These are phyloP conservation scores for Euphonia xanthogaster DNA, from an alignment of 2,797 vertebrate genomes.

Conservation along the genomic window DNA sequence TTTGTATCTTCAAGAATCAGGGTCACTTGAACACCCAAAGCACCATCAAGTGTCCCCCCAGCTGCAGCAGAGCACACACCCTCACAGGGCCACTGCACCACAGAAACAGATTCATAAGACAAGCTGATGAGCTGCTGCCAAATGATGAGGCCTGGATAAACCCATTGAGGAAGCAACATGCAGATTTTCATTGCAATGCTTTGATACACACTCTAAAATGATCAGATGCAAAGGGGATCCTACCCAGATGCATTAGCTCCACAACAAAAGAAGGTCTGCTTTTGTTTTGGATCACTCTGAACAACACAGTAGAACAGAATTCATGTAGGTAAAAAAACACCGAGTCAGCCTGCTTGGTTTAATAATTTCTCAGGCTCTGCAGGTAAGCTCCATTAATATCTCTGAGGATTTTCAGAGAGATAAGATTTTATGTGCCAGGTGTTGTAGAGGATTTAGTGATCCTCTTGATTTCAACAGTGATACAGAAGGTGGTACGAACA, in stretches of 20 bases:
- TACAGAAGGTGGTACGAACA: not conserved
- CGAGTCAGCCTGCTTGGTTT: not conserved
- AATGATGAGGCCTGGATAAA: not conserved
- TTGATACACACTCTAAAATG: not conserved
- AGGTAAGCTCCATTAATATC: not conserved
- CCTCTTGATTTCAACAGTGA: not conserved
- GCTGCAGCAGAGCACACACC: not conserved
- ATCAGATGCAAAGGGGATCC: not conserved
- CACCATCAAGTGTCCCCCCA: fast-evolving
- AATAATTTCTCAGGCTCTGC: not conserved
- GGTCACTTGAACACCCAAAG: not conserved
- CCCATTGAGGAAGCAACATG: not conserved
- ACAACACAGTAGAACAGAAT: not conserved
- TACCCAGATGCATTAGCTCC: not conserved
- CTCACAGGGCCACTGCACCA: not conserved
- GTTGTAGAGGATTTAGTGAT: not conserved
- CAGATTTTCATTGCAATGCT: not conserved
- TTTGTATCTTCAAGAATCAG: not conserved
- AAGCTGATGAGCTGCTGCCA: not conserved
- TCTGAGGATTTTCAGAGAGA: not conserved
- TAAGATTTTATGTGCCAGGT: not conserved
- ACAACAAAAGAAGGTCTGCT: not conserved
- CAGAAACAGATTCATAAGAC: not conserved
- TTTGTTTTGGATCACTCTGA: not conserved
- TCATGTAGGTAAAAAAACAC: not conserved